Evolutionary conservation across 2,888 invertebrate genomes (phyloP).

Genomic region (Girardia tigrina): DNA sequence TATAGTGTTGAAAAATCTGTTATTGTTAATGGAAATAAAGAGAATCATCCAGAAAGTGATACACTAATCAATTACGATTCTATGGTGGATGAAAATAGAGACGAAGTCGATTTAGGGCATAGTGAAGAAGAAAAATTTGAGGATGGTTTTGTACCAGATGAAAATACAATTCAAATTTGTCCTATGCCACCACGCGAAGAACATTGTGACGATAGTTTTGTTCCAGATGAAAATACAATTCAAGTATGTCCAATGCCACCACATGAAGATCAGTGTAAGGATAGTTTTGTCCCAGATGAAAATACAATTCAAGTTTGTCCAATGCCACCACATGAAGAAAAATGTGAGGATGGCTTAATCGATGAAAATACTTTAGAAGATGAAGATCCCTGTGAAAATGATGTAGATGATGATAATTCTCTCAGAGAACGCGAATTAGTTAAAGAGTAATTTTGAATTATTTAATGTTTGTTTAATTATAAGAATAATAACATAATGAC

Average conservation of each 20-base stretch:
- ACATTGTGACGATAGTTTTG: background rate
- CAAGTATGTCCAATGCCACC: background rate
- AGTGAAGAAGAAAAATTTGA: no score
- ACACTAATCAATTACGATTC: background rate
- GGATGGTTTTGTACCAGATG: no score
- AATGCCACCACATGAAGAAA: background rate
- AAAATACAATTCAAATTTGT: background rate
- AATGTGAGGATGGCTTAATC: no score
- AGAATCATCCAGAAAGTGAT: no score
- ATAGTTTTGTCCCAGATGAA: background rate
- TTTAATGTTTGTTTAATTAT: no score
- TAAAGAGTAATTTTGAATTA: background rate
- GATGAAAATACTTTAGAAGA: no score
- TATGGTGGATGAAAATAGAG: background rate
- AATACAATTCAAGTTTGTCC: background rate
- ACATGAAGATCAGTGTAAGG: background rate
- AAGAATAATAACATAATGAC: no score
- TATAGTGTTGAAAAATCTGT: background rate
- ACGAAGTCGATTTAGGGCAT: no score
- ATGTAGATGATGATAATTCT: slow-evolving; percentile 5
- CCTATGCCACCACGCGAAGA: background rate
- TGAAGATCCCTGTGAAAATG: no score
- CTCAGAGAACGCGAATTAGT: slow-evolving; percentile 8
- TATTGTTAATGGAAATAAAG: no score
- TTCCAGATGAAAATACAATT: background rate